Base-by-base conservation (phyloP, 1,140 invertebrate genomes). In the Mesaphorura yosii region DNA sequence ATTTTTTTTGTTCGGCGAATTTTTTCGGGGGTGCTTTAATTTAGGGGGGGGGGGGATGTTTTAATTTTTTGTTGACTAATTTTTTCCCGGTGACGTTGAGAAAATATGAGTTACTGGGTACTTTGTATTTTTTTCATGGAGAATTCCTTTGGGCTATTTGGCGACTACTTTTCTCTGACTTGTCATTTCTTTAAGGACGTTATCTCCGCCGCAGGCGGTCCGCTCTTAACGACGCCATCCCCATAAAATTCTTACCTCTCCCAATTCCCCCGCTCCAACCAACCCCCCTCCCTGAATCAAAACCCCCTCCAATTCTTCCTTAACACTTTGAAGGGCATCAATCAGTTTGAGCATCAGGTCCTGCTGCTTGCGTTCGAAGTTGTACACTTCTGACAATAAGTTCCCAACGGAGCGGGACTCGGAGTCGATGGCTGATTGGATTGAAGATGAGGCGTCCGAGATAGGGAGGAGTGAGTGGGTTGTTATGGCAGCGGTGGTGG, bases 281-380 rank as follows among this genome's bases (percentile, higher is more conserved):
- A 51, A 41, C 15, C 29, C 26, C n/a, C 20, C 26, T 22, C 48
- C 49, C 41, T 27, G 37, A 53, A 62, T 62, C 44, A 62, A 57
- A 37, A 59, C 60, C 38, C 59, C 60, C 40, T 62, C 60, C 38
- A 62, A 51, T 54, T 59, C 57, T 31, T 53, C 39, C 47, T 62
- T 62, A 29, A 53, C 54, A 45, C 51, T 46, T 38, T 48, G 51
- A 31, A 62, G 48, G 25, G 56, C 60, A 41, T 62, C 60, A 25
- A 62, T 62, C 37, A 62, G 34, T 37, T 62, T 59, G 27, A 62
- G 51, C 25, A 62, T 52, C 40, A 62, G 47, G 51, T 62, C 60
- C 49, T 62, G 60, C 31, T 62, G 60, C 26, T 62, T 62, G 23
- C 60, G 53, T 47, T 62, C 60, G 34, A 37, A 59, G 7, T 46